phyloP scores from a whole-genome alignment of 2,888 invertebrate genomes.

The Cylindroiulus punctatus region DNA sequence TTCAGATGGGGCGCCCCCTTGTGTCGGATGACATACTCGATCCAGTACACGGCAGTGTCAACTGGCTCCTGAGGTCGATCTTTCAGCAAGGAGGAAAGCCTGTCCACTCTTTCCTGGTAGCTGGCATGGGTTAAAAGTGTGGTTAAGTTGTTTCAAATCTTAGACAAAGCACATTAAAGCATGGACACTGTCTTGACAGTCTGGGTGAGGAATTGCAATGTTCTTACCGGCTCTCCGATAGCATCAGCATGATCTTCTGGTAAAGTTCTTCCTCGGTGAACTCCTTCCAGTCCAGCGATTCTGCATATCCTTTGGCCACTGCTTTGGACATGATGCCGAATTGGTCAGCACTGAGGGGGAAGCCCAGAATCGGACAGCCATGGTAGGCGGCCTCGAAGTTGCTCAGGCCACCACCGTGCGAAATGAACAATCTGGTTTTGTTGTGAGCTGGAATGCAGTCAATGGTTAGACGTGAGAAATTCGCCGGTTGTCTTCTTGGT shows the following conservation, averaged over 20 bases:
- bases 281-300: slow-evolving; percentile 53
- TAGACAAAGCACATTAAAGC: neutral
- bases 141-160: neutral
- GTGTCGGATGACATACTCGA: slow-evolving; percentile 56
- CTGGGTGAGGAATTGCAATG: no score
- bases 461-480: neutral
- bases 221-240: slow-evolving; percentile 11
- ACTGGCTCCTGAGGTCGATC: slow-evolving; percentile 54
- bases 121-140: no score
- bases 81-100: slow-evolving; percentile 8
- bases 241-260: neutral
- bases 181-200: neutral
- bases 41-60: slow-evolving; percentile 55
- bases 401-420: slow-evolving; percentile 57
- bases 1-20: slow-evolving; percentile 56
- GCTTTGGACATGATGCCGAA: slow-evolving; percentile 51
- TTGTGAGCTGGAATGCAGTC: slow-evolving; percentile 54
- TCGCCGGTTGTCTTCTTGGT: neutral
- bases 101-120: slow-evolving; percentile 46
- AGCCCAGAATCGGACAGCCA: slow-evolving; percentile 55
- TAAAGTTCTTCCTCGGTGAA: slow-evolving; percentile 51
- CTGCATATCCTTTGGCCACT: slow-evolving; percentile 39
- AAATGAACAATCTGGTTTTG: slow-evolving; percentile 56
- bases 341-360: slow-evolving; percentile 57
- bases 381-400: slow-evolving; percentile 55